Conservation (phyloP, 1,140 invertebrate genomes). For the Triops longicaudatus region DNA sequence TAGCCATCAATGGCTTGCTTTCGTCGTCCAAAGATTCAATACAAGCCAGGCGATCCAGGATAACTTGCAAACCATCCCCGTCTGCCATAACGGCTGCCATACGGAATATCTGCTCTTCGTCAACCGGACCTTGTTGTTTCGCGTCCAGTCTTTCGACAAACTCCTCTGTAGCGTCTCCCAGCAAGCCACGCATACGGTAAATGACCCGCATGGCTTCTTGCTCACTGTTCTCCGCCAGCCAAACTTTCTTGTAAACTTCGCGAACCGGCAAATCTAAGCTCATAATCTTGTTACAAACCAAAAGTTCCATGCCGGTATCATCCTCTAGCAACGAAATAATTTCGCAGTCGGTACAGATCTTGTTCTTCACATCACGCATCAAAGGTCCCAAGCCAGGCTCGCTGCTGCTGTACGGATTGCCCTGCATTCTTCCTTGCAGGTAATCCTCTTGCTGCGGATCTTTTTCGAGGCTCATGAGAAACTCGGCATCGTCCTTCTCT, state of each 20-base stretch:
- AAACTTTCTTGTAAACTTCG: constrained; percentile 65
- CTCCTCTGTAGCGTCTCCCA: constrained; percentile 96
- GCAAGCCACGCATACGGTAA: constrained; percentile 93
- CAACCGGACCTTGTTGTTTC: constrained; percentile 80
- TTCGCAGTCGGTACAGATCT: constrained; percentile 95
- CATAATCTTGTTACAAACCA: constrained; percentile 99
- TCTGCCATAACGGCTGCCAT: constrained; percentile 66
- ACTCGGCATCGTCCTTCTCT: constrained; percentile 93
- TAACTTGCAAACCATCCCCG: constrained; percentile 74
- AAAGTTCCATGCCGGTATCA: constrained; percentile 95
- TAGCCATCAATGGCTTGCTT: constrained; percentile 68
- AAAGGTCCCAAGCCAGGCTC: constrained; percentile 89
- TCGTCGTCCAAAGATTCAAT: constrained; percentile 57
- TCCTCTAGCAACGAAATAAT: constrained; percentile 91
- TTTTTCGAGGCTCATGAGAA: constrained; percentile 92
- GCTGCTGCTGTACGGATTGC: constrained; percentile 90
- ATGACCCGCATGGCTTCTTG: constrained; percentile 94
- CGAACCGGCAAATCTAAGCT: constrained; percentile 90
- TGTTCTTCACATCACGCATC: constrained; percentile 98
- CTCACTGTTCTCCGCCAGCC: constrained; percentile 75
- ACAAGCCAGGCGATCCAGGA: constrained; percentile 59
- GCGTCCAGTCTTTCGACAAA: constrained; percentile 89
- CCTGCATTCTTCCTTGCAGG: constrained; percentile 91
- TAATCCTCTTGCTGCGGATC: constrained; percentile 98
- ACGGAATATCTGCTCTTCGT: constrained; percentile 88